Conservation (phyloP, 2,888 invertebrate genomes). For the Epinotia brunnichana region DNA sequence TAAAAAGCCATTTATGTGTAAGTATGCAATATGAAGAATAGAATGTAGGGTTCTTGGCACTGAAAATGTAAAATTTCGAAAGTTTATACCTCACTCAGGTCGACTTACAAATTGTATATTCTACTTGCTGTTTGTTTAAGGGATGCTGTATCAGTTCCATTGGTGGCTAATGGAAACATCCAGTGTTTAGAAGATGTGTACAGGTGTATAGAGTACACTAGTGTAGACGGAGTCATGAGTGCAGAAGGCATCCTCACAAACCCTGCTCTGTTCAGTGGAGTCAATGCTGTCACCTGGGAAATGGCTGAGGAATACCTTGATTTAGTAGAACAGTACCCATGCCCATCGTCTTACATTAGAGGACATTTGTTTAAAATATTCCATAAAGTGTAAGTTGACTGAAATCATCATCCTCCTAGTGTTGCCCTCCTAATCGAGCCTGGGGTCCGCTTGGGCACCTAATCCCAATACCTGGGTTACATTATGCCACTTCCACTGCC, state of each 20-base stretch:
- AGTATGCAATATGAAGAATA: too few species aligned
- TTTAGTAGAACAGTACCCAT: conserved; percentile 91
- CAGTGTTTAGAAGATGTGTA: conserved; percentile 94
- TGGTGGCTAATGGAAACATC: conserved; percentile 99
- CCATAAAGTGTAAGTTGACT: conserved; percentile 94
- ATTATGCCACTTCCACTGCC: too few species aligned
- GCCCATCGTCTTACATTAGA: conserved; percentile 94
- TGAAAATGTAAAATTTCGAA: background rate
- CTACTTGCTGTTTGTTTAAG: conserved; percentile 75
- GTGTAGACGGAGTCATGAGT: conserved; percentile 94
- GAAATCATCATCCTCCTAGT: too few species aligned
- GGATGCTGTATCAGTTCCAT: conserved; percentile 93
- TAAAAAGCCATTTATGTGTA: too few species aligned
- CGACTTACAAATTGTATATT: background rate
- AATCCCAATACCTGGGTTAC: too few species aligned
- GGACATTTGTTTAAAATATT: conserved; percentile 99
- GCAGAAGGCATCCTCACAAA: conserved; percentile 99
- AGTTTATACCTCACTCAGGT: background rate
- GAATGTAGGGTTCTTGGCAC: too few species aligned
- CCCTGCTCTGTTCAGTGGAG: conserved; percentile 94
- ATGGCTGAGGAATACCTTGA: conserved; percentile 94
- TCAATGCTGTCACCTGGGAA: conserved; percentile 93
- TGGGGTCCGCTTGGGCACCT: too few species aligned
- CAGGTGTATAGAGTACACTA: conserved; percentile 92
- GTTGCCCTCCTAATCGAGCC: too few species aligned